These are phyloP conservation scores for Drosophila peninsularis DNA, from an alignment of 2,888 invertebrate species.

Conservation along the genomic window DNA sequence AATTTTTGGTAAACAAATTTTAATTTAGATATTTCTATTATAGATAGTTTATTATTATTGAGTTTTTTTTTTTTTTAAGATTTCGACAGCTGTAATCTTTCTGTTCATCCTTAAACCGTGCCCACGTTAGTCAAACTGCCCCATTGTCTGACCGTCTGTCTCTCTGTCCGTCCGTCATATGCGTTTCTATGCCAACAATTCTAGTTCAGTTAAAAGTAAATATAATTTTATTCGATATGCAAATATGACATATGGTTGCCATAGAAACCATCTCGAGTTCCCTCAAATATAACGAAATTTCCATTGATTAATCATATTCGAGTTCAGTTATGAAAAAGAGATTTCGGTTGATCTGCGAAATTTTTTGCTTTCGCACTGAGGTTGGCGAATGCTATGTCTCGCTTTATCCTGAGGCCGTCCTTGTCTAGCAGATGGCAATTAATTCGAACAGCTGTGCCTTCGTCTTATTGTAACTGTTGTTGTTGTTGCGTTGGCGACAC, in stretches of 20 bases:
- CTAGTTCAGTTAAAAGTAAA: not conserved
- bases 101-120: too few species aligned
- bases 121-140: too few species aligned
- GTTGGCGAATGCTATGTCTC: not conserved
- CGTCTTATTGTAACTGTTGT: constrained; percentile 15
- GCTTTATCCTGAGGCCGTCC: constrained; percentile 34
- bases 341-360: not conserved
- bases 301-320: constrained; percentile 5
- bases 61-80: not conserved
- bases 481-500: constrained; percentile 52
- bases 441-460: constrained; percentile 37
- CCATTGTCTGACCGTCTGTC: not conserved
- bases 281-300: not conserved
- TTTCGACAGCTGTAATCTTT: not conserved
- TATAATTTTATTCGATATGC: not conserved
- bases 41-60: not conserved
- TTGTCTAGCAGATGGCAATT: constrained; percentile 18
- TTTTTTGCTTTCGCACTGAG: constrained; percentile 3
- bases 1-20: too few species aligned
- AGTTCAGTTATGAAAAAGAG: constrained; percentile 1
- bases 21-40: not conserved
- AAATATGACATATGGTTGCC: not conserved
- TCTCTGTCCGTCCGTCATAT: not conserved
- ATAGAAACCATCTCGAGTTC: not conserved
- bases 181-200: not conserved